phyloP scores from a whole-genome alignment of 2,797 vertebrate species.

The Pseudochirops corinnae region DNA sequence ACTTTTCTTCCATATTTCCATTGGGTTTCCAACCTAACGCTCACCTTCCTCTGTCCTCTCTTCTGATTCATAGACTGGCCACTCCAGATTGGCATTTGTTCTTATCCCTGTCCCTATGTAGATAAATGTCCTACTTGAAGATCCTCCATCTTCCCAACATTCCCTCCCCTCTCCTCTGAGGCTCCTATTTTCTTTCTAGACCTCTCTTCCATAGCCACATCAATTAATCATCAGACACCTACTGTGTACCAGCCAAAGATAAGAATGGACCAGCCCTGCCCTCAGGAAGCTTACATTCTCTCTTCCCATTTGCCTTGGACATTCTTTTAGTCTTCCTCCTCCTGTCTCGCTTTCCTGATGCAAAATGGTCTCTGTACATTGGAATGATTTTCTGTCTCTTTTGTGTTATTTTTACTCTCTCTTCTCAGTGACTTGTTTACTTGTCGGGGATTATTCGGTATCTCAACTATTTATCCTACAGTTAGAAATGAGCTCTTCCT shows the following conservation, averaged over 20 bases:
- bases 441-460: not conserved
- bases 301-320: not conserved
- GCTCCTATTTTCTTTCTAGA: not conserved
- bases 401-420: not conserved
- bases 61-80: not conserved
- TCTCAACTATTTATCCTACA: not conserved
- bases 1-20: fast-evolving
- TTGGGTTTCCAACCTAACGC: fast-evolving
- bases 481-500: not conserved
- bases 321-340: not conserved
- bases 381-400: not conserved
- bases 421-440: not conserved
- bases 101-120: not conserved
- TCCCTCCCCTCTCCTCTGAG: not conserved
- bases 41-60: not conserved
- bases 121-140: not conserved
- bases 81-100: fast-evolving
- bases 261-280: not conserved
- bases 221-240: not conserved
- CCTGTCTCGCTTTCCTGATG: not conserved
- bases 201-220: not conserved
- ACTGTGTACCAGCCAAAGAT: not conserved
- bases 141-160: not conserved
- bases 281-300: not conserved
- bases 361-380: not conserved